Base-by-base conservation (phyloP, 2,113 vertebrate species). In the Paraplagusia blochii region DNA sequence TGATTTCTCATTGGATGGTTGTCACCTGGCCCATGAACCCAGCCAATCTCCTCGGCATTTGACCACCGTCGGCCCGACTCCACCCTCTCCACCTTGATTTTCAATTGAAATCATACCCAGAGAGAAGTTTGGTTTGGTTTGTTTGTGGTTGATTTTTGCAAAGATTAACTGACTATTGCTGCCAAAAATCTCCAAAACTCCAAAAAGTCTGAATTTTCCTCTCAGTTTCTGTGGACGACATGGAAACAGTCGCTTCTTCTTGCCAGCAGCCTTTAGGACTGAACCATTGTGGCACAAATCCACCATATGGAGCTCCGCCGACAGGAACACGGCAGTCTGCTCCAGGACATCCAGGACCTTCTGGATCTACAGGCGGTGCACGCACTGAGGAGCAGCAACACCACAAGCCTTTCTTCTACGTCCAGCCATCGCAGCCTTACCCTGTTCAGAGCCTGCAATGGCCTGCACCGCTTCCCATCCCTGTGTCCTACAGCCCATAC, bases 401-500 rank as follows among this genome's bases (percentile, higher is more conserved):
- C 44, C 81, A 73, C 61, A 85, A 85, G 38, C 89, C 89, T 1
- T 89, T 88, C 61, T 91, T 90, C 77, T 92, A 88, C 22, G 29
- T 90, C 0, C 90, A 88, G 59, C 84, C 88, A 0, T 53, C 81
- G 9, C 91, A 90, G 80, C 81, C 82, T 0, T 89, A 80, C 18
- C 88, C 91, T 7, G 62, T 88, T 72, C 91, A 91, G 73, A 78
- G 78, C 56, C 53, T 89, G 66, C 91, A 91, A 73, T 91, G 89
- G 89, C 83, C 87, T 0, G 36, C 88, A 6, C 75, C 84, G 0
- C 12, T 90, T 46, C 72, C 86, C 1, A 45, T 90, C 58, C 80
- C 85, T 0, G 1, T 88, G 64, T 59, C 83, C 39, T 91, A 89
- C 74, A 83, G 79, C 72, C 89, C 88, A 0, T 92, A 88, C 66